Conservation (phyloP, 2,113 vertebrate genomes). For the Forbesichthys papilliferus region DNA sequence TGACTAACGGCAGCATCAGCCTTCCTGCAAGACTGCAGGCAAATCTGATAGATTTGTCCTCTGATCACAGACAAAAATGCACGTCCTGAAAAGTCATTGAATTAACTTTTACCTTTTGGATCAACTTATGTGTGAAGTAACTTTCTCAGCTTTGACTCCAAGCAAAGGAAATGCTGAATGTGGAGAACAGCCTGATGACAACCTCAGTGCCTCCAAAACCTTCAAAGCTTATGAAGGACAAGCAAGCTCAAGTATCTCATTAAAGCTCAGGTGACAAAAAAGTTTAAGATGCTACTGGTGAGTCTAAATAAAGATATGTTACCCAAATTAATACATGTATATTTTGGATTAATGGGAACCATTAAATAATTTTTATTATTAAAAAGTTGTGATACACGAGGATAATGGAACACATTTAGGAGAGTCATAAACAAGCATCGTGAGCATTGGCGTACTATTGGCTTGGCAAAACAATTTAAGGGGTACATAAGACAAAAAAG, state of each 20-base stretch:
- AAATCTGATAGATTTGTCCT: constrained; percentile 18
- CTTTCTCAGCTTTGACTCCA: neutral
- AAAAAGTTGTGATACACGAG: neutral
- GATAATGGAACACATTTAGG: neutral
- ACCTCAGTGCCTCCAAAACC: neutral
- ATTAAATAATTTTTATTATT: too few species aligned
- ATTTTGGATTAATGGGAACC: neutral
- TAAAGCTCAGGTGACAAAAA: neutral
- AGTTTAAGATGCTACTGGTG: neutral
- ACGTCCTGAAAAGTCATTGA: constrained; percentile 19
- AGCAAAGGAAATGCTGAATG: neutral
- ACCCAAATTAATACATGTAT: too few species aligned
- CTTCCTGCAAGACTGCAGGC: too few species aligned
- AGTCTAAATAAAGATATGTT: neutral
- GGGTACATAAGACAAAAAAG: neutral
- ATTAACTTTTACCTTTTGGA: neutral
- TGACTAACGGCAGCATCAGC: constrained; percentile 29
- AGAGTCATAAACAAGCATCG: neutral
- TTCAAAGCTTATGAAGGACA: neutral
- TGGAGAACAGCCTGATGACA: neutral
- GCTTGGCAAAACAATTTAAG: neutral
- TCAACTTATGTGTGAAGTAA: neutral
- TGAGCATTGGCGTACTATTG: neutral
- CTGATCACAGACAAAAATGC: constrained; percentile 30
- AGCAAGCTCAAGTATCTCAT: too few species aligned